phyloP scores from a whole-genome alignment of 2,888 invertebrate species.

The Phengaris alcon region DNA sequence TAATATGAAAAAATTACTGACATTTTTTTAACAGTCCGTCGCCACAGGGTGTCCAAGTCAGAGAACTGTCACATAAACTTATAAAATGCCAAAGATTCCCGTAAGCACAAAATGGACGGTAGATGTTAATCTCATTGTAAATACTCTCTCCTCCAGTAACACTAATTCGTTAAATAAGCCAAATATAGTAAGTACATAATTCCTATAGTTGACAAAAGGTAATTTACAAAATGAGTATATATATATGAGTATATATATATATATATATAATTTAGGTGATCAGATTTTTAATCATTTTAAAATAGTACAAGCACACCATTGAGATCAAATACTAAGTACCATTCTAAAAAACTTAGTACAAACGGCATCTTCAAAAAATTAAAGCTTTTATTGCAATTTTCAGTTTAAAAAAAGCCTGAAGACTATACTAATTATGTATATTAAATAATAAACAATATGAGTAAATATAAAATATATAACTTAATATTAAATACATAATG shows the following conservation, averaged over 20 bases:
- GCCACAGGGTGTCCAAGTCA: no score
- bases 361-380: not conserved
- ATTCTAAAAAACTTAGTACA: not conserved
- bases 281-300: not conserved
- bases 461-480: not conserved
- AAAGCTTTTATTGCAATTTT: not conserved
- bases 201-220: no score
- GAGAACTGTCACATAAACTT: no score
- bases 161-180: slow-evolving; percentile 1
- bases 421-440: not conserved
- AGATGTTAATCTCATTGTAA: not conserved
- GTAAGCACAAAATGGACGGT: slow-evolving; percentile 5
- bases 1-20: no score
- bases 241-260: no score
- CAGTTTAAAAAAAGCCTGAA: not conserved
- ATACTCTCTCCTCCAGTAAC: not conserved
- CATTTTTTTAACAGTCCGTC: no score
- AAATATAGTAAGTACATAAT: not conserved
- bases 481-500: not conserved
- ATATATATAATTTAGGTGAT: no score
- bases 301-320: not conserved
- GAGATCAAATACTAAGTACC: slow-evolving; percentile 1
- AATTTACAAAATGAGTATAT: no score
- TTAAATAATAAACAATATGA: not conserved
- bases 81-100: no score